Evolutionary conservation across 2,888 invertebrate species (phyloP).

Genomic region (Fragum sueziense): DNA sequence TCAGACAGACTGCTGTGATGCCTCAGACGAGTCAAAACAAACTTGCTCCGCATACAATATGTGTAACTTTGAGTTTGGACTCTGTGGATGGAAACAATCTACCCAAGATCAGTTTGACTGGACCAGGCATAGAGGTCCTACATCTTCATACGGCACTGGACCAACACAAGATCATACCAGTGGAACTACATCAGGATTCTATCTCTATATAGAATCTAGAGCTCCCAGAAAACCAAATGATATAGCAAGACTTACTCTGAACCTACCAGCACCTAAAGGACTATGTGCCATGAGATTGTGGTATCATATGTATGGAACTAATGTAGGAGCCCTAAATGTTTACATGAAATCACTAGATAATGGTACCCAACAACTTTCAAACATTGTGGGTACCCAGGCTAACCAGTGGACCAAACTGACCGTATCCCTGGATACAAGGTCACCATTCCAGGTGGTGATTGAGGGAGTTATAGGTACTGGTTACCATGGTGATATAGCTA

Average conservation of each 20-base stretch:
- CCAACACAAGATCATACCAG: slow-evolving; percentile 75
- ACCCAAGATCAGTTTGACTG: slow-evolving; percentile 72
- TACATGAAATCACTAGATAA: slow-evolving; percentile 60
- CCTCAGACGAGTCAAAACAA: slow-evolving; percentile 64
- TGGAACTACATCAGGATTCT: slow-evolving; percentile 67
- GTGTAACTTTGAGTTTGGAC: slow-evolving; percentile 77
- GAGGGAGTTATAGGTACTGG: slow-evolving; percentile 75
- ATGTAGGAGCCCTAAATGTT: slow-evolving; percentile 68
- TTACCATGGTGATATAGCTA: slow-evolving; percentile 74
- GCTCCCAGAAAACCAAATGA: slow-evolving; percentile 61
- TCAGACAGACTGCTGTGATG: slow-evolving; percentile 72
- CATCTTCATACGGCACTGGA: slow-evolving; percentile 65
- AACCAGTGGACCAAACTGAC: slow-evolving; percentile 64
- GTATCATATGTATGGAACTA: slow-evolving; percentile 78
- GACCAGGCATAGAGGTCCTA: slow-evolving; percentile 67
- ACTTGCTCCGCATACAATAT: slow-evolving; percentile 67
- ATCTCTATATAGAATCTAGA: slow-evolving; percentile 73
- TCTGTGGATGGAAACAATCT: slow-evolving; percentile 75
- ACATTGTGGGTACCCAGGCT: slow-evolving; percentile 59
- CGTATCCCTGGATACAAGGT: slow-evolving; percentile 52
- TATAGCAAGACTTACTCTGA: slow-evolving; percentile 63
- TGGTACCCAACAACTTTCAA: slow-evolving; percentile 52
- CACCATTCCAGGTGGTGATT: slow-evolving; percentile 71
- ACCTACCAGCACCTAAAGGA: slow-evolving; percentile 61
- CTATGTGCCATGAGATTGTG: slow-evolving; percentile 75